These are phyloP conservation scores for Mesorhabditis belari DNA, from an alignment of 2,888 invertebrate species.

Conservation along the genomic window DNA sequence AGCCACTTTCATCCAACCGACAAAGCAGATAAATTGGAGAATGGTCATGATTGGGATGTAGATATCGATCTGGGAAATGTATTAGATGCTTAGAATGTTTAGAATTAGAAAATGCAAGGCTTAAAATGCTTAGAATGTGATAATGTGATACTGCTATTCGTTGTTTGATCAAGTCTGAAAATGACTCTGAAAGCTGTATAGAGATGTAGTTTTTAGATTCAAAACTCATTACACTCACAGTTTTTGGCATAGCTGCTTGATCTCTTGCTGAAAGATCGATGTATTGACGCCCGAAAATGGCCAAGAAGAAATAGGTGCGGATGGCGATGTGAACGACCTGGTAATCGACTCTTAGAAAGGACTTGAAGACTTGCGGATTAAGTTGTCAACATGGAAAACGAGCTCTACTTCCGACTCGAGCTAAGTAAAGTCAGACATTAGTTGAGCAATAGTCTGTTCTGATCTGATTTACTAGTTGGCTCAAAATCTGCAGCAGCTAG, in stretches of 20 bases:
- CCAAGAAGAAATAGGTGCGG: conserved; percentile 41
- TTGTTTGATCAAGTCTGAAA: background rate
- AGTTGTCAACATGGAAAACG: no score
- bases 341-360: conserved; percentile 14
- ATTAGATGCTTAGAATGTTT: conserved; percentile 1
- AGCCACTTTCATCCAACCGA: conserved; percentile 50
- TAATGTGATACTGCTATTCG: background rate
- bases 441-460: no score
- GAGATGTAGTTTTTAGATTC: background rate
- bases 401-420: no score
- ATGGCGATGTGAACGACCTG: conserved; percentile 48
- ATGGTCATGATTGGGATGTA: conserved; percentile 48
- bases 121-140: background rate
- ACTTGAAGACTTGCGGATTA: background rate
- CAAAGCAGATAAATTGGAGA: conserved; percentile 46
- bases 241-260: conserved; percentile 6
- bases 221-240: background rate
- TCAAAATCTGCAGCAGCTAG: background rate
- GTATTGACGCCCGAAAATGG: conserved; percentile 43
- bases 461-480: no score
- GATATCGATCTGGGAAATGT: conserved; percentile 33
- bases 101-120: conserved; percentile 5
- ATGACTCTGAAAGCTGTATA: no score
- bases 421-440: no score
- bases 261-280: conserved; percentile 12